phyloP scores from a whole-genome alignment of 2,797 vertebrate genomes.

The Micropoecilia bifurca region DNA sequence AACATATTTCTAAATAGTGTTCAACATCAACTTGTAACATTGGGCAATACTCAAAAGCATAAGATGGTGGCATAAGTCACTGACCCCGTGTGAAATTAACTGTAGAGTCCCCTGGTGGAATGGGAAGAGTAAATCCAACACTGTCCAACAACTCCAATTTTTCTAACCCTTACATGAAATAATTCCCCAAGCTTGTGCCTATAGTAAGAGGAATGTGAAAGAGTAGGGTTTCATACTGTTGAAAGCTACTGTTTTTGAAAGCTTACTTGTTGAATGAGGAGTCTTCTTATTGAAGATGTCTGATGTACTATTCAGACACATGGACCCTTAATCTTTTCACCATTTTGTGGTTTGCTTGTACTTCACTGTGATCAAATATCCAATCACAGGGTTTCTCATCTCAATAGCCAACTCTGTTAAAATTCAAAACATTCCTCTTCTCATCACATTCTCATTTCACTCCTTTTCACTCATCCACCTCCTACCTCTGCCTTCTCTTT shows the following conservation, averaged over 20 bases:
- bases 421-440: background rate
- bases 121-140: too few relatives aligned
- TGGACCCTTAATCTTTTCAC: background rate
- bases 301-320: background rate
- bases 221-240: background rate
- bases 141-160: too few relatives aligned
- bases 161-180: background rate
- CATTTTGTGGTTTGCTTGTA: background rate
- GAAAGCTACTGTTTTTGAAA: background rate
- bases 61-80: too few relatives aligned
- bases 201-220: background rate
- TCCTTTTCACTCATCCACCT: background rate
- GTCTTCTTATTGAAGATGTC: background rate
- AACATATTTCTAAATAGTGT: too few relatives aligned
- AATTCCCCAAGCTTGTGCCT: background rate
- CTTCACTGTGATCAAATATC: background rate
- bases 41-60: too few relatives aligned
- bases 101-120: too few relatives aligned
- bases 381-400: background rate
- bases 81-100: too few relatives aligned
- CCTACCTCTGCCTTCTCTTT: background rate
- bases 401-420: slow-evolving; percentile 8
- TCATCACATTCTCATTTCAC: background rate
- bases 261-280: background rate
- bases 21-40: too few relatives aligned